Base-by-base conservation (phyloP, 2,113 vertebrate species). In the Rhynchomys soricoides region DNA sequence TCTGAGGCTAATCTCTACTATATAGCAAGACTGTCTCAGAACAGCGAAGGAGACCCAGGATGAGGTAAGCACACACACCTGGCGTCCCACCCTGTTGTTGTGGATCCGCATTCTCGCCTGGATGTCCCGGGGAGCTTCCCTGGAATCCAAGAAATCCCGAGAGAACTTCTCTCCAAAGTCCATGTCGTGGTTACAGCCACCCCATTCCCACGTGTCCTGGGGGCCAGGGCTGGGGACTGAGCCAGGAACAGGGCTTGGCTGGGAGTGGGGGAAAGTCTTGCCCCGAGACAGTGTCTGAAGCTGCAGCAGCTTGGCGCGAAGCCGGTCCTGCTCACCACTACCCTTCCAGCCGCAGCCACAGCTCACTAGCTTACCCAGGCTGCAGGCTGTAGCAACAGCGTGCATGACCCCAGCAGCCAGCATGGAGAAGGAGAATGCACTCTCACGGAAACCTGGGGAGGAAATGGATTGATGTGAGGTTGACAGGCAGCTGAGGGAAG, bases 201-300 rank as follows among this genome's bases (percentile, higher is more conserved):
- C 99, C 99, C 99, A 99, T 98, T 99, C 99, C 99, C 99, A 99
- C 45, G 99, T 99, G 97, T 99, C 99, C 98, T 99, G 99, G 91
- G 99, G 98, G 45, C 99, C 97, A n/a, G 98, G 98, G 70, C 98
- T 98, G 45, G 97, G 55, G 57, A 91, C 86, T 34, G 86, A 87
- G 78, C 99, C 98, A 2, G 99, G 98, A 66, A 98, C 95, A 1
- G 99, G 98, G 95, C 98, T 99, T 95, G 99, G 98, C 57, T 98
- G 93, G 22, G 98, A 97, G 40, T 99, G 95, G 19, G 99, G 97
- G 40, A 98, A 97, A 78, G 97, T 97, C 95, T 98, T 99, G 55
- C 98, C 99, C 96, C 98, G 99, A 97, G 99, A 99, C 91, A 99
- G 98, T 6, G 99, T 99, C 98, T 99, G 99, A 97, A 99, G 98